Evolutionary conservation across 2,113 vertebrate species (phyloP), one percentile per base, ranked within the genome.

Genomic region (Ginglymostoma cirratum): DNA sequence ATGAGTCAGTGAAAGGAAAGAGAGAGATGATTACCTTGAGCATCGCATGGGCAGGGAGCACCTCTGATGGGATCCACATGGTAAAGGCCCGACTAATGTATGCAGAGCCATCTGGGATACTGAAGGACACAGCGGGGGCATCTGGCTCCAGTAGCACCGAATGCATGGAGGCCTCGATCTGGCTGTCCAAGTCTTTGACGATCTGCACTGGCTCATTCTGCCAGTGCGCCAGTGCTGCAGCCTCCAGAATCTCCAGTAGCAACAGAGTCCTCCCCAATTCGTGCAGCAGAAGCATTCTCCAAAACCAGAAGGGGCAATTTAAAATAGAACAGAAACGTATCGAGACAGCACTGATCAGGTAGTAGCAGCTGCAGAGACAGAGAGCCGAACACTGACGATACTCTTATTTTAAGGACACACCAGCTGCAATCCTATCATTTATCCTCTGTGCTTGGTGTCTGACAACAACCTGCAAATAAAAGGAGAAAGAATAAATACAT

Each of bases 241-340:
- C 45, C 67, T 48, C 67, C 42, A 95, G 45, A 24, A 95, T 27
- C 38, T 72, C 94, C 42, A 95, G 45, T 72, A 95, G 34, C 42
- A 95, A 95, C 42, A 95, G 94, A 72, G 94, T 95, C 94, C 94
- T 95, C 27, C 69, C 94, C 66, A 95, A 45, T 95, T 45, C 94
- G 27, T 95, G 69, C 94, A 72, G 94, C 5, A 76, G 94, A 45
- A 95, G 19, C 94, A 95, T 95, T 34, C 42, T 95, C 67, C 94
- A 72, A 95, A 72, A 5, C 45, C 67, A 95, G 24, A 72, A 34
- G 69, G 15, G 69, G 1, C 12, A 72, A 52, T 38, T 66, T 92
- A 8, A 38, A n/a, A 92, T n/a, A 21, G 14, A 66, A 23, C 69
- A 48, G 42, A 61, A 92, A 92, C 0, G 87, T 65, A 92, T 48